phyloP scores from a whole-genome alignment of 1,140 invertebrate species.

The Habropoda laboriosa region DNA sequence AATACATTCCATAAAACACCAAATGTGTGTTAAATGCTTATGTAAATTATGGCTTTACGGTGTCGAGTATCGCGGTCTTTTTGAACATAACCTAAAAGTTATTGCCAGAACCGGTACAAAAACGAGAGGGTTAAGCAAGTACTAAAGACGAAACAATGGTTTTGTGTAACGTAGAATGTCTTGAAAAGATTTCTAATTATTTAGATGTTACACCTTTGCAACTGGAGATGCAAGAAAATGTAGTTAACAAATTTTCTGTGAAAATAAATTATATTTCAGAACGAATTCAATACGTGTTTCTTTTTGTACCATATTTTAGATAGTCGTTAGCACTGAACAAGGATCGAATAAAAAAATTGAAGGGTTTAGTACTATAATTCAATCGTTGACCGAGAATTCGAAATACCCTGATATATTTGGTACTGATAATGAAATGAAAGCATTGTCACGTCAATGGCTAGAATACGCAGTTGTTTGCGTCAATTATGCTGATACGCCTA shows the following conservation, averaged over 20 bases:
- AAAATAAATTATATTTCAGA: neutral
- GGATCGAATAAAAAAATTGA: conserved; percentile 71
- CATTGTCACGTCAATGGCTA: conserved; percentile 80
- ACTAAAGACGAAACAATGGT: conserved; percentile 70
- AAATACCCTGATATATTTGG: conserved; percentile 74
- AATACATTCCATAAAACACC: neutral
- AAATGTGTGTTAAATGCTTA: neutral
- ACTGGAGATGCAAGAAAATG: conserved; percentile 72
- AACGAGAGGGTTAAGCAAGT: neutral
- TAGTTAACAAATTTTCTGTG: conserved; percentile 59
- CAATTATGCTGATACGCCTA: conserved; percentile 79
- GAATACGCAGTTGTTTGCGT: conserved; percentile 82
- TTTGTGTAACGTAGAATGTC: conserved; percentile 74
- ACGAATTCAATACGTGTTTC: neutral
- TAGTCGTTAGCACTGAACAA: conserved; percentile 63
- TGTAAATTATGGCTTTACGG: neutral
- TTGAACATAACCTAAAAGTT: conserved; percentile 34
- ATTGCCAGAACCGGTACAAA: neutral
- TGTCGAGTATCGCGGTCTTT: neutral
- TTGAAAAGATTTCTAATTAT: conserved; percentile 75
- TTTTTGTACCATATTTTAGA: conserved; percentile 59
- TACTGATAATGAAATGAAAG: conserved; percentile 71
- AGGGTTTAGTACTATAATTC: conserved; percentile 82
- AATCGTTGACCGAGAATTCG: conserved; percentile 77
- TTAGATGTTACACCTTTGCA: conserved; percentile 69